These are phyloP conservation scores for Bursaphelenchus mucronatus DNA, from an alignment of 1,140 invertebrate genomes.

Conservation along the genomic window DNA sequence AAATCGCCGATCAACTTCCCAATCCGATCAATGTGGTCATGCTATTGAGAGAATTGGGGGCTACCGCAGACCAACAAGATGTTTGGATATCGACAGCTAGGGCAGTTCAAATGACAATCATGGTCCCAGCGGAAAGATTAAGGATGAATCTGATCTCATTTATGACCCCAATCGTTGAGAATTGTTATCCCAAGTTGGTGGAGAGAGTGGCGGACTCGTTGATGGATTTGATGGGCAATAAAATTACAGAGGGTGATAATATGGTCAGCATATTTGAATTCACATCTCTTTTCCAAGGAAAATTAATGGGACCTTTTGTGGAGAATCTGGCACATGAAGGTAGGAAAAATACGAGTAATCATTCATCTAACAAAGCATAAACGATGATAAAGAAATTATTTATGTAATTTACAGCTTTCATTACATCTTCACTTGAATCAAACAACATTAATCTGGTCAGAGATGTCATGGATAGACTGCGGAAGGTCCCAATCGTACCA, in stretches of 20 bases:
- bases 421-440: conserved; percentile 34
- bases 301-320: conserved; percentile 37
- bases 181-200: conserved; percentile 40
- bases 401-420: conserved; percentile 30
- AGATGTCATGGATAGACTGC: conserved; percentile 44
- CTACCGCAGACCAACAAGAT: conserved; percentile 34
- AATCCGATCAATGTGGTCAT: conserved; percentile 30
- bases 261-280: conserved; percentile 41
- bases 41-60: conserved; percentile 41
- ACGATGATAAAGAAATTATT: neutral
- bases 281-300: conserved; percentile 36
- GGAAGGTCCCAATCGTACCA: conserved; percentile 46
- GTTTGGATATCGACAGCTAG: conserved; percentile 39
- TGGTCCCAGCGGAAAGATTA: conserved; percentile 39
- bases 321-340: conserved; percentile 50
- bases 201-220: conserved; percentile 35
- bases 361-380: conserved; percentile 11
- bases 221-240: conserved; percentile 24
- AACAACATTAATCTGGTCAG: conserved; percentile 20
- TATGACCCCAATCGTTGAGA: conserved; percentile 36
- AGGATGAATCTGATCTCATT: conserved; percentile 20
- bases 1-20: conserved; percentile 27
- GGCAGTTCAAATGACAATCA: conserved; percentile 19
- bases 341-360: conserved; percentile 10
- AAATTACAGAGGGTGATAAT: neutral